These are phyloP conservation scores for Pasiphila rectangulata DNA, from an alignment of 2,888 invertebrate species.

Conservation along the genomic window DNA sequence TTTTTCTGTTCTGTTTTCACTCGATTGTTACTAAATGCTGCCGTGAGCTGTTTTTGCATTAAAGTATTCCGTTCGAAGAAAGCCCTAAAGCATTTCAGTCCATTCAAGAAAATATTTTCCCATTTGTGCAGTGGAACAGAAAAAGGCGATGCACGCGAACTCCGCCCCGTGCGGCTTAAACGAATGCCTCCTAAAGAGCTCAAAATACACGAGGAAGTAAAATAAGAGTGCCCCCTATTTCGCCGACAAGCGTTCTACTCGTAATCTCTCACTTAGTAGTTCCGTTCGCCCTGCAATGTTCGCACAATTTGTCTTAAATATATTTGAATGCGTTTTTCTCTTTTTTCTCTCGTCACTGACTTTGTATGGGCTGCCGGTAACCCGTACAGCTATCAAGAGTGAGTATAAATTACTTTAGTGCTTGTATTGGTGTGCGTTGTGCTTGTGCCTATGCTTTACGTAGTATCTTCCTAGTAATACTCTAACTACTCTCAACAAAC, in stretches of 20 bases:
- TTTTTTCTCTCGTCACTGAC: slow-evolving; percentile 84
- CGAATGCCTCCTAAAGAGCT: slow-evolving; percentile 72
- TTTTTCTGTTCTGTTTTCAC: slow-evolving; percentile 47
- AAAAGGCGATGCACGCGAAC: slow-evolving; percentile 70
- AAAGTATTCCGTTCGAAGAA: slow-evolving; percentile 31
- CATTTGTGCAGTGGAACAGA: slow-evolving; percentile 54
- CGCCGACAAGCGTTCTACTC: slow-evolving; percentile 78
- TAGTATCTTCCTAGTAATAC: slow-evolving; percentile 72
- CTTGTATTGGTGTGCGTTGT: slow-evolving; percentile 77
- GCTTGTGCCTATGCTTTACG: slow-evolving; percentile 76
- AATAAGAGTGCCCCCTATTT: slow-evolving; percentile 68
- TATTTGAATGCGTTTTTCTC: slow-evolving; percentile 82
- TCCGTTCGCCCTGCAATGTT: slow-evolving; percentile 82
- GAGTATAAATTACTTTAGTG: slow-evolving; percentile 84
- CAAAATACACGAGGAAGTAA: slow-evolving; percentile 74
- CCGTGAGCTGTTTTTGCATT: slow-evolving; percentile 27
- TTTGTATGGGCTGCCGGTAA: slow-evolving; percentile 86
- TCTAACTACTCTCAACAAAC: slow-evolving; percentile 64
- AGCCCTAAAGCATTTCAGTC: slow-evolving; percentile 38
- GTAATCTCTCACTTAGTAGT: slow-evolving; percentile 81
- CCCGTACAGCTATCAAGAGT: slow-evolving; percentile 85
- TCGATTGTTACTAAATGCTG: slow-evolving; percentile 27
- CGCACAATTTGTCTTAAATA: slow-evolving; percentile 81
- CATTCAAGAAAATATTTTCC: slow-evolving; percentile 50
- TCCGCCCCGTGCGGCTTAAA: slow-evolving; percentile 70